These are phyloP conservation scores for Falco peregrinus DNA, from an alignment of 2,797 vertebrate species.

Conservation along the genomic window DNA sequence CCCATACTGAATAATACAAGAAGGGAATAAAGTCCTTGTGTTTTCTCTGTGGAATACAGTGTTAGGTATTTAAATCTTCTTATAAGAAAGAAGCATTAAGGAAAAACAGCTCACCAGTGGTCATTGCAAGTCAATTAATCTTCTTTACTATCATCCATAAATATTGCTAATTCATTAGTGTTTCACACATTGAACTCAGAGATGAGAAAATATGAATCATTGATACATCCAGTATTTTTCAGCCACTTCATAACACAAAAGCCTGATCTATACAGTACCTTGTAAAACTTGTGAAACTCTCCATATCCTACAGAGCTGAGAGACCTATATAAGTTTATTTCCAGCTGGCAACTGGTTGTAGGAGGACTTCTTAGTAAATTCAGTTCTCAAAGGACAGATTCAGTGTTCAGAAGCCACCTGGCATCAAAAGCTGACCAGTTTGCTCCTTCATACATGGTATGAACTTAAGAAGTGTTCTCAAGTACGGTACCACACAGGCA, in stretches of 20 bases:
- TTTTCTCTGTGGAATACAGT: neutral
- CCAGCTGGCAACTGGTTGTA: neutral
- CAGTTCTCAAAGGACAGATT: neutral
- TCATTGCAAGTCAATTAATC: slow-evolving; percentile 40
- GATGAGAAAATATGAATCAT: slow-evolving; percentile 33
- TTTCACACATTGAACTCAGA: slow-evolving; percentile 33
- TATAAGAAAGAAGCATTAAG: neutral
- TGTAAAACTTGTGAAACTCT: neutral
- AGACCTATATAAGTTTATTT: neutral
- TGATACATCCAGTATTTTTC: neutral
- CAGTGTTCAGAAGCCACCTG: neutral
- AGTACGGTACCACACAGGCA: neutral
- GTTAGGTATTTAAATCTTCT: slow-evolving; percentile 27
- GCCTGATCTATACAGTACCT: neutral
- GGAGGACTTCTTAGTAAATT: neutral
- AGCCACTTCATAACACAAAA: neutral
- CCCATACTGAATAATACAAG: neutral
- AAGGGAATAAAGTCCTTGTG: neutral
- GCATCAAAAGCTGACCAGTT: neutral
- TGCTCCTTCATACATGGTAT: neutral
- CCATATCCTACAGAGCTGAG: neutral
- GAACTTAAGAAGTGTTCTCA: neutral
- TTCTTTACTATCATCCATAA: slow-evolving; percentile 48
- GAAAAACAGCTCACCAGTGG: slow-evolving; percentile 22
- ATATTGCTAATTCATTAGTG: slow-evolving; percentile 2